These are phyloP conservation scores for Drosophila nikananu DNA, from an alignment of 1,140 invertebrate genomes.

Conservation along the genomic window DNA sequence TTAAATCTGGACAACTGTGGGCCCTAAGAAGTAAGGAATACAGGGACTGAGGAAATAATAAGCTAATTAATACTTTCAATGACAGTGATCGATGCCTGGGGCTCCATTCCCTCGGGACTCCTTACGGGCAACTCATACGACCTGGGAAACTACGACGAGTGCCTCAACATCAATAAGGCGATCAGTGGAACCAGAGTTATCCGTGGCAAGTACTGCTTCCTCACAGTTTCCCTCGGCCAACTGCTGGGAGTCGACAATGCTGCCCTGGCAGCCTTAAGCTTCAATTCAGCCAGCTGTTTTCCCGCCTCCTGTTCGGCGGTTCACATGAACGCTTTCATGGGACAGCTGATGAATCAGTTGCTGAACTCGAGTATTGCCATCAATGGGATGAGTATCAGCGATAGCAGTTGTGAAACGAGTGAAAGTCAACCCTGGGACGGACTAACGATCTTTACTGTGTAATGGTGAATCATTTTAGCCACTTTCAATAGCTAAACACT, in stretches of 20 bases:
- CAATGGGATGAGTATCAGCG: slow-evolving; percentile 8
- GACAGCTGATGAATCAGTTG: background rate
- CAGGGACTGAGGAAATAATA: background rate
- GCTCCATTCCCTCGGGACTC: slow-evolving; percentile 28
- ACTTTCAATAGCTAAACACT: background rate
- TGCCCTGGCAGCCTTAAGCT: background rate
- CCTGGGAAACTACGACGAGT: slow-evolving; percentile 63
- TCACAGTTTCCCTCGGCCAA: background rate
- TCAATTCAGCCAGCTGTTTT: slow-evolving; percentile 5
- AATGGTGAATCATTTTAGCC: background rate
- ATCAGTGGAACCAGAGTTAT: slow-evolving; percentile 1
- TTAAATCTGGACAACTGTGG: slow-evolving; percentile 11
- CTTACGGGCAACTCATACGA: slow-evolving; percentile 34
- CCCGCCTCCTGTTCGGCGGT: slow-evolving; percentile 14
- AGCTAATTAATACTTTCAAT: background rate
- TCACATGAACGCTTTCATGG: background rate
- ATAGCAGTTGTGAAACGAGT: slow-evolving; percentile 19
- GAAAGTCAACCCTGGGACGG: slow-evolving; percentile 15
- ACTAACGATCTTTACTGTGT: slow-evolving; percentile 52
- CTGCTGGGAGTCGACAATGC: background rate
- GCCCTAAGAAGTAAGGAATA: slow-evolving; percentile 5
- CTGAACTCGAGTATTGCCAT: background rate
- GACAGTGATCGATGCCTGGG: slow-evolving; percentile 46
- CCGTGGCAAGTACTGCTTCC: slow-evolving; percentile 49
- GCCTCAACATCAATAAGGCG: slow-evolving; percentile 28